phyloP scores from a whole-genome alignment of 1,140 invertebrate genomes.

The Hyposmocoma kahamanoa region DNA sequence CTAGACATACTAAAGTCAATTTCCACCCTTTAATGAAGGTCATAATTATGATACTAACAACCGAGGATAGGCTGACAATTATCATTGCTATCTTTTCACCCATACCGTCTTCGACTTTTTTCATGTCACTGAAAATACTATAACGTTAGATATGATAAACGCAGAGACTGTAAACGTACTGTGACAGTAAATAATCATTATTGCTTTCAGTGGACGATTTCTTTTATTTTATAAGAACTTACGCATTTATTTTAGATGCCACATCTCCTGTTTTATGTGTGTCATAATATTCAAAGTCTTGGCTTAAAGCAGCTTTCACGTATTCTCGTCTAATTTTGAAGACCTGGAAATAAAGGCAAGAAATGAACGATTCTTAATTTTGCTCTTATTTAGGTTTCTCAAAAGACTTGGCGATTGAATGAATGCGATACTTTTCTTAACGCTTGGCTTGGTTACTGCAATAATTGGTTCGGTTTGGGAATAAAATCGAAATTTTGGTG shows the following conservation, averaged over 20 bases:
- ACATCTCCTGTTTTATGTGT: slow-evolving; percentile 85
- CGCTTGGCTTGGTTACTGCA: no score
- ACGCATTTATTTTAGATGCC: slow-evolving; percentile 87
- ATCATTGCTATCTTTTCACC: slow-evolving; percentile 90
- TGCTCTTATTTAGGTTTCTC: no score
- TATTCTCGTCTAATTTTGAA: slow-evolving; percentile 74
- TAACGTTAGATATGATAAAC: no score
- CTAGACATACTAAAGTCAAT: slow-evolving; percentile 84
- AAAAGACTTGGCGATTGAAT: no score
- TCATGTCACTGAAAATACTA: slow-evolving; percentile 88
- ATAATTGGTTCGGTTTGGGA: no score
- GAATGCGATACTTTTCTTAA: no score
- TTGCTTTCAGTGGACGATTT: no score
- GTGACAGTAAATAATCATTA: no score
- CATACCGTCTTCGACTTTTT: slow-evolving; percentile 89
- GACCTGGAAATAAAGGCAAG: no score
- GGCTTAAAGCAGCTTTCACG: slow-evolving; percentile 76
- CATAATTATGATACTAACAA: slow-evolving; percentile 78
- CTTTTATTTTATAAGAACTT: slow-evolving; percentile 47
- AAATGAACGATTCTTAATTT: no score
- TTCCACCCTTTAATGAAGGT: slow-evolving; percentile 86
- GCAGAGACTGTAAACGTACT: no score
- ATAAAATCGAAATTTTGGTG: no score
- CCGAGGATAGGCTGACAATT: slow-evolving; percentile 78
- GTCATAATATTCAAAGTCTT: slow-evolving; percentile 90